Conservation (phyloP, 1,140 invertebrate species). For the Proales similis region DNA sequence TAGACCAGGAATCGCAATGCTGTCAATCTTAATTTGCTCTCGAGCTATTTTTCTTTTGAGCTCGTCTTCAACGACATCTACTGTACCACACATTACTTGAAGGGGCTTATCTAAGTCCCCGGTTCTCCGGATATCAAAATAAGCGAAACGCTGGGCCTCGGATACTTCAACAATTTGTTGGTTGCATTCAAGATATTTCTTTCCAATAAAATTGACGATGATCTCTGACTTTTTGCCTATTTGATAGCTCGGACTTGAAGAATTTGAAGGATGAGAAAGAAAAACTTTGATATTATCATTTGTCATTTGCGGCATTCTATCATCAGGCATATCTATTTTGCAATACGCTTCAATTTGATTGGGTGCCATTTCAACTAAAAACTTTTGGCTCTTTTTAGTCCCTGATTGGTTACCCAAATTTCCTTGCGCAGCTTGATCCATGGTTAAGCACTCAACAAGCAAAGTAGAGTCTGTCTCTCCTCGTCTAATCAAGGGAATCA, state of each 20-base stretch:
- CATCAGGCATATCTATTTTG: constrained; percentile 24
- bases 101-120: constrained; percentile 3
- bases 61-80: too few species aligned
- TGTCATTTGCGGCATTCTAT: constrained; percentile 4
- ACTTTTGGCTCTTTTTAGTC: background rate
- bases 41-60: too few species aligned
- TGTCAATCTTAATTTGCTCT: constrained; percentile 16
- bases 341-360: constrained; percentile 18
- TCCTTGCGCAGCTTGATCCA: constrained; percentile 3
- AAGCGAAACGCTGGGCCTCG: background rate
- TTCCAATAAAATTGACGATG: too few species aligned
- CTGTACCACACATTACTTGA: background rate
- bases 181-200: too few species aligned
- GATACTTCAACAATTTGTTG: constrained; percentile 11
- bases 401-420: background rate
- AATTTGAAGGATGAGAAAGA: background rate
- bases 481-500: constrained; percentile 43
- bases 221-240: too few species aligned
- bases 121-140: constrained; percentile 27
- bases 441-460: constrained; percentile 16
- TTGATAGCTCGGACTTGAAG: too few species aligned
- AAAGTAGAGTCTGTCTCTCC: constrained; percentile 8
- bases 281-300: constrained; percentile 20
- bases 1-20: background rate
- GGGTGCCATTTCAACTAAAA: constrained; percentile 2